phyloP scores from a whole-genome alignment of 2,888 invertebrate species.

The Chirona hameri region DNA sequence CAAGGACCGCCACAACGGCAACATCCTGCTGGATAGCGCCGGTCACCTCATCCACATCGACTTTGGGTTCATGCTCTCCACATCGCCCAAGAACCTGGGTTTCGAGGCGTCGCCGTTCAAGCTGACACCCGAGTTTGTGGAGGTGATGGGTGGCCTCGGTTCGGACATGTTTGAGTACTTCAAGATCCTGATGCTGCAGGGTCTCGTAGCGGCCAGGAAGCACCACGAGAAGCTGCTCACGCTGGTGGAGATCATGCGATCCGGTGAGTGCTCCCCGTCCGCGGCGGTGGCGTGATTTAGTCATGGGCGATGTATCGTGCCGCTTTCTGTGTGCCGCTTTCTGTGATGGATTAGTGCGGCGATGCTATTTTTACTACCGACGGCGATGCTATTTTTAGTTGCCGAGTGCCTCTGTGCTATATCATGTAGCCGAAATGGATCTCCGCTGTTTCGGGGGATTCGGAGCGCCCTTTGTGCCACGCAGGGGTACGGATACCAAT shows the following conservation, averaged over 20 bases:
- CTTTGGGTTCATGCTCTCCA: slow-evolving; percentile 97
- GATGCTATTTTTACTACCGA: too few species aligned
- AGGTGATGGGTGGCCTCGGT: slow-evolving; percentile 95
- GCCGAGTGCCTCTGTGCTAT: too few species aligned
- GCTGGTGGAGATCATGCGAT: slow-evolving; percentile 95
- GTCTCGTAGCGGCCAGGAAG: slow-evolving; percentile 92
- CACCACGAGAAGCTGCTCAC: slow-evolving; percentile 96
- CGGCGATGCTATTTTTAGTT: too few species aligned
- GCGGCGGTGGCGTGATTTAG: too few species aligned
- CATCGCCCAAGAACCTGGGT: slow-evolving; percentile 94
- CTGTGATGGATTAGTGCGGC: too few species aligned
- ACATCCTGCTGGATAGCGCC: slow-evolving; percentile 92
- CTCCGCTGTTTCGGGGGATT: too few species aligned
- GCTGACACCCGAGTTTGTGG: slow-evolving; percentile 94
- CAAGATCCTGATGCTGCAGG: slow-evolving; percentile 92
- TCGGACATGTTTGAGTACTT: slow-evolving; percentile 98
- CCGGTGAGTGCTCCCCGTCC: slow-evolving; percentile 66
- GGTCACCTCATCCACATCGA: slow-evolving; percentile 99
- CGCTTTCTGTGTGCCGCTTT: too few species aligned
- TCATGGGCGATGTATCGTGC: too few species aligned
- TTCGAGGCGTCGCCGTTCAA: slow-evolving; percentile 85
- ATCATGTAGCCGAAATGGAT: too few species aligned
- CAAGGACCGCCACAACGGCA: slow-evolving; percentile 86
- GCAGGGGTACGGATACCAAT: too few species aligned
- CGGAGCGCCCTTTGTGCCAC: too few species aligned